These are phyloP conservation scores for Drosophila asahinai DNA, from an alignment of 1,140 invertebrate species.

Conservation along the genomic window DNA sequence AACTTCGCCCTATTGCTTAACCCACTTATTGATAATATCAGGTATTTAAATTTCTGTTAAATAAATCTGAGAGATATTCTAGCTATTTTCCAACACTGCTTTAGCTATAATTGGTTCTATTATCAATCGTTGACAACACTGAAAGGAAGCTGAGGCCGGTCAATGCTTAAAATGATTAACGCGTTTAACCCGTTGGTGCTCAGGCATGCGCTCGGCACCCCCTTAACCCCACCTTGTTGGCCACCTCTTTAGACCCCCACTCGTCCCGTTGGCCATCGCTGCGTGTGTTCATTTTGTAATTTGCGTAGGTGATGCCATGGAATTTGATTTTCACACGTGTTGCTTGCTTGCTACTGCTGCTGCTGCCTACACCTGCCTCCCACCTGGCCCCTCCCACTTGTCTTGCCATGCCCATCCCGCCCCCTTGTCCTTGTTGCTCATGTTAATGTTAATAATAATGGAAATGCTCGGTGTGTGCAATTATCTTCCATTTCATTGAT, in stretches of 20 bases:
- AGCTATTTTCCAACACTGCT: not conserved
- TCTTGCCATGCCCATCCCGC: not conserved
- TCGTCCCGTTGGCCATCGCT: constrained; percentile 18
- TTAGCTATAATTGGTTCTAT: not conserved
- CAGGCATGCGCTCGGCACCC: constrained; percentile 47
- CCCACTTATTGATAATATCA: no score
- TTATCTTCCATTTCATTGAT: constrained; percentile 78
- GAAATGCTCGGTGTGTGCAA: constrained; percentile 74
- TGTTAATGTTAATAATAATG: constrained; percentile 79
- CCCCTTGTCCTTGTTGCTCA: constrained; percentile 64
- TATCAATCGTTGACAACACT: constrained; percentile 6
- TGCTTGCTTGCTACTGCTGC: constrained; percentile 40
- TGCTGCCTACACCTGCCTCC: constrained; percentile 19
- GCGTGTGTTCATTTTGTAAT: constrained; percentile 82
- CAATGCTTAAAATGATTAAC: constrained; percentile 74
- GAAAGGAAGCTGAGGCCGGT: constrained; percentile 23
- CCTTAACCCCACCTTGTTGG: not conserved
- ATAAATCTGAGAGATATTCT: no score
- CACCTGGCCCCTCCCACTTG: constrained; percentile 1
- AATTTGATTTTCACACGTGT: constrained; percentile 85
- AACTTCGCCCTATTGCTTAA: no score
- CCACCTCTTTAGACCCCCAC: not conserved
- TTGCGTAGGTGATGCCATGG: constrained; percentile 83
- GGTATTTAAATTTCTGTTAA: no score
- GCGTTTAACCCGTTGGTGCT: constrained; percentile 68